A percentile compares a stretch with the other conserved stretches of the same genome.
Evolutionary conservation across 2,797 vertebrate species (phyloP).

Genomic region (Ispidina lecontei): DNA sequence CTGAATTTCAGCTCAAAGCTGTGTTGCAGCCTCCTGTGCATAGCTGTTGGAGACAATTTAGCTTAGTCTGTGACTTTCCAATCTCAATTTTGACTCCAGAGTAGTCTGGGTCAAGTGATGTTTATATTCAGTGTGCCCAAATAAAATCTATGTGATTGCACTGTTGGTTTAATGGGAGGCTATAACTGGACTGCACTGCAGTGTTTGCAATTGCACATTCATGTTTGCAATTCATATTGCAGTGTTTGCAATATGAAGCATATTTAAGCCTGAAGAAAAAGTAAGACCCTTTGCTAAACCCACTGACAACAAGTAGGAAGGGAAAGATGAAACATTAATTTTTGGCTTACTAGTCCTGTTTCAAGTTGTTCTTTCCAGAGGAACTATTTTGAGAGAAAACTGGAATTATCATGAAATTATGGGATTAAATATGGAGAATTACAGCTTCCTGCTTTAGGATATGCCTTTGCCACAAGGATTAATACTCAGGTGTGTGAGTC

Average conservation of each 20-base stretch:
- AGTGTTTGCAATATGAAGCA: not conserved
- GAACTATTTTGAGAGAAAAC: not conserved
- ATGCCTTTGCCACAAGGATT: slow-evolving; percentile 1
- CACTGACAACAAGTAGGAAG: not conserved
- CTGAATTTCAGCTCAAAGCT: slow-evolving; percentile 15
- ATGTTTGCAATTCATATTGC: not conserved
- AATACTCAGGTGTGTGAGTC: not conserved
- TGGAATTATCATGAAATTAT: not conserved
- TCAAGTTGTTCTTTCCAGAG: not conserved
- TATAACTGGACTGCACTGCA: not conserved
- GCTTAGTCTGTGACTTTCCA: not conserved
- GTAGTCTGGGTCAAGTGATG: not conserved
- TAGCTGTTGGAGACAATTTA: not conserved
- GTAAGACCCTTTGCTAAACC: not conserved
- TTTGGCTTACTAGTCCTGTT: not conserved
- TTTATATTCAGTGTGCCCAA: not conserved
- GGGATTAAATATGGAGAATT: not conserved
- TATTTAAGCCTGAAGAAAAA: slow-evolving; percentile 1
- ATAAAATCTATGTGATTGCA: not conserved
- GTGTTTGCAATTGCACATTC: too few species aligned
- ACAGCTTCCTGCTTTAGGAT: not conserved
- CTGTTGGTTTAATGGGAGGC: not conserved
- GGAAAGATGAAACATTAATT: not conserved
- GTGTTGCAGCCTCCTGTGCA: not conserved
- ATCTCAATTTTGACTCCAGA: not conserved